These are phyloP conservation scores for Opisthograptis luteolata DNA, from an alignment of 2,888 invertebrate genomes.

Conservation along the genomic window DNA sequence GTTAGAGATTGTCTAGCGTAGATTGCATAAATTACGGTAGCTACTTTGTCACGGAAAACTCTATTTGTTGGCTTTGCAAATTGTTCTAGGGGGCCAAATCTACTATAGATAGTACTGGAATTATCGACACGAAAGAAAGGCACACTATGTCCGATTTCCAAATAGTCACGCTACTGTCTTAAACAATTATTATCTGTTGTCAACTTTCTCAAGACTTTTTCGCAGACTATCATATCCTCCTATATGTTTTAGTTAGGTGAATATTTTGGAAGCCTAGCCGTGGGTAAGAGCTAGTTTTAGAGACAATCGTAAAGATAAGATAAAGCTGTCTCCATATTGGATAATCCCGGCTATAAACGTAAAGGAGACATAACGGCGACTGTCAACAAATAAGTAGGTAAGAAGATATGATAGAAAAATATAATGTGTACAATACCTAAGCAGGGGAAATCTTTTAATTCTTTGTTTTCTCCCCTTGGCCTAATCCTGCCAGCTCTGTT, in stretches of 20 bases:
- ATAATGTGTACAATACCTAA: conserved; percentile 3
- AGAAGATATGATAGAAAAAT: conserved; percentile 4
- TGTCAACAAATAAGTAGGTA: conserved; percentile 8
- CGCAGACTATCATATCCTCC: no score
- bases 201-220: no score
- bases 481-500: conserved; percentile 6
- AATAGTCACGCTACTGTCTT: no score
- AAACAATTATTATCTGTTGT: no score
- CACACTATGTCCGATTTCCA: no score
- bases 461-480: neutral
- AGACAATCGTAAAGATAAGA: conserved; percentile 16
- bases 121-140: no score
- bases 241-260: neutral
- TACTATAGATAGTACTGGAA: no score
- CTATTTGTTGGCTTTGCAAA: no score
- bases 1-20: conserved; percentile 9
- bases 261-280: neutral
- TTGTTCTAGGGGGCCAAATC: no score
- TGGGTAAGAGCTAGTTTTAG: neutral
- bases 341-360: conserved; percentile 18
- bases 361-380: conserved; percentile 9
- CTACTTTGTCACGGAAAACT: no score
- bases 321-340: conserved; percentile 6
- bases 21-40: neutral
- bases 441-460: conserved; percentile 1